A percentile compares a stretch with the other conserved stretches of the same genome.
These are phyloP conservation scores for Dione vanillae DNA, from an alignment of 2,888 invertebrate genomes.

Conservation along the genomic window DNA sequence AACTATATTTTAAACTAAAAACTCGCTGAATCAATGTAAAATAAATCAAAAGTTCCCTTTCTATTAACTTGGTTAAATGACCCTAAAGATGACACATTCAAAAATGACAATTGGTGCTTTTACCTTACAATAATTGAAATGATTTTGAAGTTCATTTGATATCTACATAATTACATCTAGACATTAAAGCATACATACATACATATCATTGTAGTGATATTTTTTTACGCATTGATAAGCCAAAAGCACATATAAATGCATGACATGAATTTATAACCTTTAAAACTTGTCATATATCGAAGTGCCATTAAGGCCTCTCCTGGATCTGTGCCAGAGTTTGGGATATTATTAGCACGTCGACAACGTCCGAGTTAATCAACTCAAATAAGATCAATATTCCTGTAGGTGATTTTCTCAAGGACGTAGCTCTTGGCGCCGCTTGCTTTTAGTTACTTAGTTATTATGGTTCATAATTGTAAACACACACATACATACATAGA, in stretches of 20 bases:
- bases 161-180: not conserved
- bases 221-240: not conserved
- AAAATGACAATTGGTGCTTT: too few species aligned
- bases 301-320: slow-evolving; percentile 81
- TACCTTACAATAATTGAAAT: not conserved
- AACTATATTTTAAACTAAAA: too few species aligned
- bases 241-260: slow-evolving; percentile 50
- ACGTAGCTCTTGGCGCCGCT: slow-evolving; percentile 44
- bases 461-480: not conserved
- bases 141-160: not conserved
- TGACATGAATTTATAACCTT: slow-evolving; percentile 66
- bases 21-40: too few species aligned
- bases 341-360: slow-evolving; percentile 81
- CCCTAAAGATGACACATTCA: too few species aligned
- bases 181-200: too few species aligned
- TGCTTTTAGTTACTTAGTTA: slow-evolving; percentile 41
- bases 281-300: slow-evolving; percentile 79
- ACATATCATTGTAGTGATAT: not conserved
- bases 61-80: too few species aligned
- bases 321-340: slow-evolving; percentile 77
- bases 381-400: slow-evolving; percentile 83
- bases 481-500: not conserved
- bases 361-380: slow-evolving; percentile 82
- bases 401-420: slow-evolving; percentile 74
- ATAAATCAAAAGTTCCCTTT: too few species aligned